These are phyloP conservation scores for Coracias cyanogaster DNA, from an alignment of 2,797 vertebrate species.

Conservation along the genomic window DNA sequence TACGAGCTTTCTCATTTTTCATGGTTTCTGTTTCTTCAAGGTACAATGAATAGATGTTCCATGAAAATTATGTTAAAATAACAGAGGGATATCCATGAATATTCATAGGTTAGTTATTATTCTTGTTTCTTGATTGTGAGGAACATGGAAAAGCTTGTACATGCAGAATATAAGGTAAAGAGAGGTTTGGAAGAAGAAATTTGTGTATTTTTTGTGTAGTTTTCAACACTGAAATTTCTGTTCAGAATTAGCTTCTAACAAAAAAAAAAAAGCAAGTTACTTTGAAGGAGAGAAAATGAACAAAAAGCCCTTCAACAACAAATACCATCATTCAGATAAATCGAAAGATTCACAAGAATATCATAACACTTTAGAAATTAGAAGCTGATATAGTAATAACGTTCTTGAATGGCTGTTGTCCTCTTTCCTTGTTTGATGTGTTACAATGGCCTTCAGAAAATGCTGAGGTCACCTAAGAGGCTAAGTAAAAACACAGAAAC, in stretches of 20 bases:
- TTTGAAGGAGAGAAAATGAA: neutral
- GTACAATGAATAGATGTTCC: neutral
- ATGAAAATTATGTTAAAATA: conserved; percentile 39
- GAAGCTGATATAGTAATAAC: neutral
- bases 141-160: neutral
- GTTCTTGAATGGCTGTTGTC: neutral
- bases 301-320: neutral
- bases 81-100: neutral
- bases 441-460: neutral
- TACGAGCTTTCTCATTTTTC: neutral
- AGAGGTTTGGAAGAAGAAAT: neutral
- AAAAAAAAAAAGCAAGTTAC: neutral
- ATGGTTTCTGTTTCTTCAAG: conserved; percentile 28
- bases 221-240: neutral
- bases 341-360: neutral
- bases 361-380: neutral
- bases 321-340: neutral
- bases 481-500: neutral
- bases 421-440: neutral
- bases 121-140: neutral
- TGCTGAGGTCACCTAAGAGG: neutral
- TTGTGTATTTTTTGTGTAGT: neutral
- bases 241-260: neutral
- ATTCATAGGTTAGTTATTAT: conserved; percentile 31
- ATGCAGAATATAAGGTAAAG: neutral